These are phyloP conservation scores for Myioborus melanocephalus DNA, from an alignment of 2,797 vertebrate genomes.

Conservation along the genomic window DNA sequence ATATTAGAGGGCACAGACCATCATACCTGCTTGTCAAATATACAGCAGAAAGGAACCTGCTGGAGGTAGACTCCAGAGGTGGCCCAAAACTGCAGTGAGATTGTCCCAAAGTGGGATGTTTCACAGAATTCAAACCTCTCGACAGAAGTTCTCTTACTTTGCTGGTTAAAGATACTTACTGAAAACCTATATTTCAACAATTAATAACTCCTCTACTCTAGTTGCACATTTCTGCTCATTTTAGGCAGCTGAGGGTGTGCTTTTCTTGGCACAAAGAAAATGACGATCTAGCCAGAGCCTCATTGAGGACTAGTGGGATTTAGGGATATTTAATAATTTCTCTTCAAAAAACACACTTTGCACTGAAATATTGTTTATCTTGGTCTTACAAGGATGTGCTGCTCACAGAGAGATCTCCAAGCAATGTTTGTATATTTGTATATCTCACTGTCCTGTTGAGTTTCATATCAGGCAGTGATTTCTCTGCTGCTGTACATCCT, in stretches of 20 bases:
- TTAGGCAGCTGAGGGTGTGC: neutral
- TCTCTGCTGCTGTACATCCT: neutral
- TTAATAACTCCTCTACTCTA: neutral
- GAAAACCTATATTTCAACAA: neutral
- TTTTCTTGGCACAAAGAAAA: neutral
- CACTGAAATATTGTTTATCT: neutral
- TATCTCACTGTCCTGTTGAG: neutral
- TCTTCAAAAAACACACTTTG: neutral
- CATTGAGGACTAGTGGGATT: neutral
- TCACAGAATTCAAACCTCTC: neutral
- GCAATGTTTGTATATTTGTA: accelerated
- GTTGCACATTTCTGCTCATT: neutral
- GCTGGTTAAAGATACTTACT: neutral
- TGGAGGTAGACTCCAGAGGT: neutral
- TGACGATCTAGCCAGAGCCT: neutral
- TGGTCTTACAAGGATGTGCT: neutral
- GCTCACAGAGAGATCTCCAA: neutral
- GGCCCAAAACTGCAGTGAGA: neutral
- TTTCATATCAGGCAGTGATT: neutral
- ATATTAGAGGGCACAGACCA: neutral
- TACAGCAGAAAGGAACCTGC: neutral
- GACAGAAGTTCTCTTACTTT: neutral
- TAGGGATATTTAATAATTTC: neutral
- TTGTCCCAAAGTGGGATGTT: neutral
- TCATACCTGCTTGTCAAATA: neutral